These are phyloP conservation scores for Andrena hattorfiana DNA, from an alignment of 2,888 invertebrate species.

Conservation along the genomic window DNA sequence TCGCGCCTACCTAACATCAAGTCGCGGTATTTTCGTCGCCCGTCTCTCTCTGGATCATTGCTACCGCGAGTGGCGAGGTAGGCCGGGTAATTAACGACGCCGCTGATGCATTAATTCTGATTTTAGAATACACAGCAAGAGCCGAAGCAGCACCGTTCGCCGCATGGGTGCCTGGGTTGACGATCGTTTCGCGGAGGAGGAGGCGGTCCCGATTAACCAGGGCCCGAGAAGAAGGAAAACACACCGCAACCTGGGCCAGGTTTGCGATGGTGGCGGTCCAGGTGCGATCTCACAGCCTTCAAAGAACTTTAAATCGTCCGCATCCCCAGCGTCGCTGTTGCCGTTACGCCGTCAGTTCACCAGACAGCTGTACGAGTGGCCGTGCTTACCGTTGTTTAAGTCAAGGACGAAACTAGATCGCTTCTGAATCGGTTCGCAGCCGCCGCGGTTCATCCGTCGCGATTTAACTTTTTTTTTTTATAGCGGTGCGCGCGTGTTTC, in stretches of 20 bases:
- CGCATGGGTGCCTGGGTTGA: slow-evolving; percentile 85
- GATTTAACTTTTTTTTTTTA: slow-evolving; percentile 40
- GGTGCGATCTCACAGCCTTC: slow-evolving; percentile 60
- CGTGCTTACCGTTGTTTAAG: slow-evolving; percentile 80
- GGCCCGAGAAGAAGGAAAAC: slow-evolving; percentile 69
- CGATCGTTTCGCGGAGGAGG: slow-evolving; percentile 82
- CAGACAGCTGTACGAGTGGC: slow-evolving; percentile 83
- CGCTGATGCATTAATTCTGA: not conserved
- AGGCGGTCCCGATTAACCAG: slow-evolving; percentile 77
- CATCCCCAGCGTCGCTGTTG: slow-evolving; percentile 69
- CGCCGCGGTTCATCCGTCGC: slow-evolving; percentile 34
- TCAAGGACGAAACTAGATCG: slow-evolving; percentile 83
- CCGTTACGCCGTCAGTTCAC: slow-evolving; percentile 81
- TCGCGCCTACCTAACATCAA: no score
- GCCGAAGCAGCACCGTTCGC: slow-evolving; percentile 81
- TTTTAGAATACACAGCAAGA: slow-evolving; percentile 78
- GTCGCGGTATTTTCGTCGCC: no score
- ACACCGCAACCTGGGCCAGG: slow-evolving; percentile 70
- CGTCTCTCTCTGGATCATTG: no score
- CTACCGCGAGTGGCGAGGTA: no score
- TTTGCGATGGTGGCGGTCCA: slow-evolving; percentile 79
- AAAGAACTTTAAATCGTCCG: slow-evolving; percentile 51
- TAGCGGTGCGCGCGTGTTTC: slow-evolving; percentile 26
- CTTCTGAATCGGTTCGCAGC: slow-evolving; percentile 58
- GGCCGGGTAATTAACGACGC: not conserved